Evolutionary conservation across 1,140 invertebrate genomes (phyloP).

Genomic region (Tribolium madens): DNA sequence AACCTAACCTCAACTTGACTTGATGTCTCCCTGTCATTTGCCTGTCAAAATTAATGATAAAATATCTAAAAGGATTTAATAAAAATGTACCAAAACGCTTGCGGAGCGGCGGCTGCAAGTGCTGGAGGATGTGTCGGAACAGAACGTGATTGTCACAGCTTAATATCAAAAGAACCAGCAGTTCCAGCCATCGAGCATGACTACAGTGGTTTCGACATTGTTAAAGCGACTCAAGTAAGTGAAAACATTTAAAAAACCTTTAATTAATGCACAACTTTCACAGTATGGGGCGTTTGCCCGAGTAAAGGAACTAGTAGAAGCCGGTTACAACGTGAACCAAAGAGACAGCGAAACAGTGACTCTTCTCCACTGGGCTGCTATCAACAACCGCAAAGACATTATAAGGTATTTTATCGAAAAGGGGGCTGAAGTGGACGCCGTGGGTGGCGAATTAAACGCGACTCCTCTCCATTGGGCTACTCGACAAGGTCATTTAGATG

Average conservation of each 20-base stretch:
- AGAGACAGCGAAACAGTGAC: slow-evolving; percentile 93
- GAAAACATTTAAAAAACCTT: slow-evolving; percentile 17
- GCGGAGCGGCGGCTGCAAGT: slow-evolving; percentile 72
- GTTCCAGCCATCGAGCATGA: slow-evolving; percentile 76
- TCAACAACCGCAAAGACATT: slow-evolving; percentile 96
- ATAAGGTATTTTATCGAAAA: slow-evolving; percentile 79
- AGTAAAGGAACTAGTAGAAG: slow-evolving; percentile 88
- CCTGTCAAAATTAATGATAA: slow-evolving; percentile 26
- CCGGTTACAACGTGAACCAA: slow-evolving; percentile 90
- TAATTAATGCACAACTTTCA: slow-evolving; percentile 48
- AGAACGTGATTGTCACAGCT: slow-evolving; percentile 67
- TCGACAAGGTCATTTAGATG: slow-evolving; percentile 93
- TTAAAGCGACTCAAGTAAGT: slow-evolving; percentile 90
- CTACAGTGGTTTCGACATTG: slow-evolving; percentile 90
- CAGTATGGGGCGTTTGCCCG: slow-evolving; percentile 89
- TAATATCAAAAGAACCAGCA: slow-evolving; percentile 70
- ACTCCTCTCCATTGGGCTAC: slow-evolving; percentile 99
- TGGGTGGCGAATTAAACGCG: slow-evolving; percentile 95
- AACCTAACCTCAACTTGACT: neutral
- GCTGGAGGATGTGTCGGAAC: slow-evolving; percentile 67
- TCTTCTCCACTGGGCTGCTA: slow-evolving; percentile 98
- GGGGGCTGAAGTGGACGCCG: slow-evolving; percentile 91
- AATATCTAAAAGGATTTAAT: slow-evolving; percentile 21
- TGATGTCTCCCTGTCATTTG: slow-evolving; percentile 1
- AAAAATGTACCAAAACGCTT: slow-evolving; percentile 75